phyloP scores from a whole-genome alignment of 2,888 invertebrate species.

The Stenodera caucasica region DNA sequence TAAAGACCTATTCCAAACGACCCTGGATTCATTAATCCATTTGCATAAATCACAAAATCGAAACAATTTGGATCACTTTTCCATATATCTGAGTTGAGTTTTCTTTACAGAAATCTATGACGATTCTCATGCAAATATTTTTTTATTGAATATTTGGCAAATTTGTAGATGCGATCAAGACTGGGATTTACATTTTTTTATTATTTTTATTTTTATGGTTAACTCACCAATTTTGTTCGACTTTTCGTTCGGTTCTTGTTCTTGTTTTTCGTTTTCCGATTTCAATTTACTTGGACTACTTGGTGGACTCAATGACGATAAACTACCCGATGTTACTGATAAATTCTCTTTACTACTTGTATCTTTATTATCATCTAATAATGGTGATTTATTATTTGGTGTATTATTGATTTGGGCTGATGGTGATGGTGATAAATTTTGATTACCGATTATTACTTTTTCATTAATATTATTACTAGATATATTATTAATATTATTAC shows the following conservation, averaged over 20 bases:
- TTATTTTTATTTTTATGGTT: background rate
- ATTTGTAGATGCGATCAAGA: too few relatives aligned
- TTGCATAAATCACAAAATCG: too few relatives aligned
- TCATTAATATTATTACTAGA: slow-evolving; percentile 26
- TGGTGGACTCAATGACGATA: slow-evolving; percentile 55
- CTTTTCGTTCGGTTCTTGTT: slow-evolving; percentile 62
- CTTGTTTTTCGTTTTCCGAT: slow-evolving; percentile 58
- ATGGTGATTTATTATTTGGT: slow-evolving; percentile 55
- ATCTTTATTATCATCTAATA: slow-evolving; percentile 47
- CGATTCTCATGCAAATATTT: too few relatives aligned
- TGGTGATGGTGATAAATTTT: slow-evolving; percentile 38
- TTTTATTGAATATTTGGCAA: too few relatives aligned
- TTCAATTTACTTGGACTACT: slow-evolving; percentile 53
- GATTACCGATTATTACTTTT: slow-evolving; percentile 29
- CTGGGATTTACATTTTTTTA: too few relatives aligned
- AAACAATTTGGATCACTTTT: too few relatives aligned
- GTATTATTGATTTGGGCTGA: slow-evolving; percentile 27
- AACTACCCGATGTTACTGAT: slow-evolving; percentile 53
- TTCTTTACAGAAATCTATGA: too few relatives aligned
- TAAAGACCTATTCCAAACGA: too few relatives aligned
- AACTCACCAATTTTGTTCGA: slow-evolving; percentile 28
- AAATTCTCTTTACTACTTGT: slow-evolving; percentile 49
- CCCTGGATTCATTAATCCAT: too few relatives aligned
- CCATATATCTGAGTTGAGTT: too few relatives aligned
- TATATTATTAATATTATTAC: slow-evolving; percentile 32